Conservation (phyloP, 1,140 invertebrate genomes). For the Asbolus verrucosus region DNA sequence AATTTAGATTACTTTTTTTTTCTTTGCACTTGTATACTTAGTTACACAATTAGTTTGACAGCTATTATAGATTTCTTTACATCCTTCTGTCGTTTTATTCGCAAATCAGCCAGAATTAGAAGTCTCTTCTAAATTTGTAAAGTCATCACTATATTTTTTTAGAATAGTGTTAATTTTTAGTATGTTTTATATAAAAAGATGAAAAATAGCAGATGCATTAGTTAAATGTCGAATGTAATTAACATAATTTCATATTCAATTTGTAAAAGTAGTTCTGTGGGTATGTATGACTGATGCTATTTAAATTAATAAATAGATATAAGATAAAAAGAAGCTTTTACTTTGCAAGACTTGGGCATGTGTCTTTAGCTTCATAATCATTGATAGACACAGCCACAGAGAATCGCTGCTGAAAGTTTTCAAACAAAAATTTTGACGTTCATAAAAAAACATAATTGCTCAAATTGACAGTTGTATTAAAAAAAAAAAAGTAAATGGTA, state of each 20-base stretch:
- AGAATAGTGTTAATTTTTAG: constrained; percentile 15
- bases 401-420: too few relatives aligned
- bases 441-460: too few relatives aligned
- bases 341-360: too few relatives aligned
- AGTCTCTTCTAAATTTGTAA: constrained; percentile 17
- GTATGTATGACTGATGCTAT: constrained; percentile 46
- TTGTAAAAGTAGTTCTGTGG: constrained; percentile 44
- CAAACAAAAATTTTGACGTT: too few relatives aligned
- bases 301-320: constrained; percentile 43
- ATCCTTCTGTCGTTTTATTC: not conserved
- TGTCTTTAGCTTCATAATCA: too few relatives aligned
- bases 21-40: constrained; percentile 42
- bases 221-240: constrained; percentile 42
- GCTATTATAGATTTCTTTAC: constrained; percentile 10
- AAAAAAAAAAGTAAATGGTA: too few relatives aligned
- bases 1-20: constrained; percentile 20
- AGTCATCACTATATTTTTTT: not conserved
- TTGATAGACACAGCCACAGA: too few relatives aligned
- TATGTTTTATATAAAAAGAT: constrained; percentile 37
- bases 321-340: not conserved
- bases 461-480: too few relatives aligned
- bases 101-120: not conserved
- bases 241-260: constrained; percentile 43
- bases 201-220: constrained; percentile 41
- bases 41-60: constrained; percentile 26